phyloP scores from a whole-genome alignment of 2,113 vertebrate genomes.

The Rhinogobius similis region DNA sequence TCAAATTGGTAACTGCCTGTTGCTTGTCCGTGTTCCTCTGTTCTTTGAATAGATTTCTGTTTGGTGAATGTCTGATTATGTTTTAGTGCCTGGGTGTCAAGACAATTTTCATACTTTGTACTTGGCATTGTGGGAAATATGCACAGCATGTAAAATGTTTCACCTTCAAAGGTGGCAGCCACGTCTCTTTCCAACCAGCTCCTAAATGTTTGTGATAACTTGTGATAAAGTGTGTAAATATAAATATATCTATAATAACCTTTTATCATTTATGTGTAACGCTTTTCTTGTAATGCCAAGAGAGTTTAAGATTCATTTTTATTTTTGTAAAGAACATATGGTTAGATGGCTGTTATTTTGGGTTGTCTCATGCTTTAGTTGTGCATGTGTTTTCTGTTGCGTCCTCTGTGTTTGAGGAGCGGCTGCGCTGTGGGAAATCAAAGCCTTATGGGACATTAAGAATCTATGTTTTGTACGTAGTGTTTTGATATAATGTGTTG shows the following conservation, averaged over 20 bases:
- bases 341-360: conserved; percentile 28
- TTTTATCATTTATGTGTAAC: conserved; percentile 33
- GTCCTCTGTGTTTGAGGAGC: conserved; percentile 22
- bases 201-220: conserved; percentile 40
- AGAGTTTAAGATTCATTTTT: conserved; percentile 57
- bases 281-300: conserved; percentile 48
- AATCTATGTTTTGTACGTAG: conserved; percentile 59
- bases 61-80: neutral
- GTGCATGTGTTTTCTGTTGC: conserved; percentile 41
- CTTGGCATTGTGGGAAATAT: conserved; percentile 9
- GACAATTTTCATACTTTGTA: neutral
- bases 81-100: neutral
- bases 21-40: neutral
- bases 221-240: conserved; percentile 35
- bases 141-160: conserved; percentile 22
- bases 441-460: conserved; percentile 61
- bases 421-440: conserved; percentile 29
- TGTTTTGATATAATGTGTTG: conserved; percentile 65
- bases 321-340: conserved; percentile 65
- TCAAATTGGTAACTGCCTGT: neutral
- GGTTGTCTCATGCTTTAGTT: conserved; percentile 28
- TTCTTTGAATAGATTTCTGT: neutral
- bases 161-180: conserved; percentile 13
- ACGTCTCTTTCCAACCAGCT: conserved; percentile 32
- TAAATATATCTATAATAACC: conserved; percentile 22